Conservation (phyloP, 1,140 invertebrate species). For the Pogonognathellus flavescens region DNA sequence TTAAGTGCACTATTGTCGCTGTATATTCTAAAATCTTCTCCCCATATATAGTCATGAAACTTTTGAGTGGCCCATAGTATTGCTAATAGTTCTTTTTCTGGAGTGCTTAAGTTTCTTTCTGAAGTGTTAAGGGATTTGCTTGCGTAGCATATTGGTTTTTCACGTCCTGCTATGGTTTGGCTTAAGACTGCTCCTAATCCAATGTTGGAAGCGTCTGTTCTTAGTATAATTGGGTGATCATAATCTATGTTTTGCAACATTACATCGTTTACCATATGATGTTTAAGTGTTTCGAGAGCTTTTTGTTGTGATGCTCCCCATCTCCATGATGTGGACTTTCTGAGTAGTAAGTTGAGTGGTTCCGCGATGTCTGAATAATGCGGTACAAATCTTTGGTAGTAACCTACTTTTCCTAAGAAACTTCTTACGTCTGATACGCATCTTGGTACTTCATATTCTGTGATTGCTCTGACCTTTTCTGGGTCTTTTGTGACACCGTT, state of each 20-base stretch:
- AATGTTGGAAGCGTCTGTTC: not conserved
- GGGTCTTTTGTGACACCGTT: too few species aligned
- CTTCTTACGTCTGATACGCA: slow-evolving; percentile 57
- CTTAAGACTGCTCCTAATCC: not conserved
- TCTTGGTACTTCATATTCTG: slow-evolving; percentile 57
- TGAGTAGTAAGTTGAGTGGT: slow-evolving; percentile 55
- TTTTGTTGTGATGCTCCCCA: not conserved
- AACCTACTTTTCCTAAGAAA: slow-evolving; percentile 67
- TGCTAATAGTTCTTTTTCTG: too few species aligned
- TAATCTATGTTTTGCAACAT: not conserved
- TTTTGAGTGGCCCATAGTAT: too few species aligned
- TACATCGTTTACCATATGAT: not conserved
- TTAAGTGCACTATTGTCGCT: not conserved
- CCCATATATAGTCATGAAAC: too few species aligned
- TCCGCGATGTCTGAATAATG: not conserved
- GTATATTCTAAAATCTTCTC: too few species aligned
- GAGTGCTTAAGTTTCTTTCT: too few species aligned
- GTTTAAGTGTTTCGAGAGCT: not conserved
- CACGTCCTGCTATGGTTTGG: not conserved
- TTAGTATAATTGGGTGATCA: not conserved
- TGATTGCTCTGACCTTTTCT: slow-evolving; percentile 58
- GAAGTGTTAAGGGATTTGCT: too few species aligned
- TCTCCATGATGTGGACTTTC: not conserved
- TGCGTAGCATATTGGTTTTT: too few species aligned
- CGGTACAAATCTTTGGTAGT: slow-evolving; percentile 47